These are phyloP conservation scores for Rhadina sibilatrix DNA, from an alignment of 2,113 vertebrate species.

Conservation along the genomic window DNA sequence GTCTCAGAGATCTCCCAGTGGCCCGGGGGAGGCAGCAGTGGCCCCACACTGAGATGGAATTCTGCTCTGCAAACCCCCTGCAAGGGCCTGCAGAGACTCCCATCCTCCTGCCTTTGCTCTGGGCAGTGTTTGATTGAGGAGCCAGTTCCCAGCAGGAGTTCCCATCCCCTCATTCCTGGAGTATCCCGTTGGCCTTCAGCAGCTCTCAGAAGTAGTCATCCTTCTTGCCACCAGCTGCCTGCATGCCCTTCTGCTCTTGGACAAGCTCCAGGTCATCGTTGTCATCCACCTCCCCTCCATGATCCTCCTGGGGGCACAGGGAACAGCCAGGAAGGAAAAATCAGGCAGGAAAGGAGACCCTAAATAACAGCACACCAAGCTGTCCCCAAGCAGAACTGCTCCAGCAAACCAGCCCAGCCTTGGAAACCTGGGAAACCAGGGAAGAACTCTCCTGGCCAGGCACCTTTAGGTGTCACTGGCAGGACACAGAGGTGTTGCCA, in stretches of 20 bases:
- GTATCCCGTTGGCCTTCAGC: background rate
- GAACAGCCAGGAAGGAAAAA: background rate
- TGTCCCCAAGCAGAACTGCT: background rate
- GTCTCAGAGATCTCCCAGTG: background rate
- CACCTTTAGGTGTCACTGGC: background rate
- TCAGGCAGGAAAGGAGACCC: background rate
- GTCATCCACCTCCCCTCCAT: conserved; percentile 63
- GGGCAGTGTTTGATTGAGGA: background rate
- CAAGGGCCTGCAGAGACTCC: background rate
- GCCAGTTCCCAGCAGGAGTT: background rate
- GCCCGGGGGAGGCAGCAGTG: fast-evolving
- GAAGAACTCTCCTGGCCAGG: background rate
- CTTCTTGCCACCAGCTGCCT: conserved; percentile 5
- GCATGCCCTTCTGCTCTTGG: background rate
- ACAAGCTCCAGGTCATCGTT: conserved; percentile 31
- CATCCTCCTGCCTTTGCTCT: background rate
- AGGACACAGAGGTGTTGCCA: background rate
- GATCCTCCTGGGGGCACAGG: conserved; percentile 55
- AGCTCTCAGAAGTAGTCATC: conserved; percentile 52
- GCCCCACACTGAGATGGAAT: fast-evolving
- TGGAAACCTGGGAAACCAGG: background rate
- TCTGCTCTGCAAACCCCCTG: background rate
- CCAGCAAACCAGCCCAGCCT: background rate
- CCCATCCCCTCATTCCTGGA: background rate
- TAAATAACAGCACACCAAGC: fast-evolving